Conservation (phyloP, 1,140 invertebrate species). For the Caenorhabditis inopinata region DNA sequence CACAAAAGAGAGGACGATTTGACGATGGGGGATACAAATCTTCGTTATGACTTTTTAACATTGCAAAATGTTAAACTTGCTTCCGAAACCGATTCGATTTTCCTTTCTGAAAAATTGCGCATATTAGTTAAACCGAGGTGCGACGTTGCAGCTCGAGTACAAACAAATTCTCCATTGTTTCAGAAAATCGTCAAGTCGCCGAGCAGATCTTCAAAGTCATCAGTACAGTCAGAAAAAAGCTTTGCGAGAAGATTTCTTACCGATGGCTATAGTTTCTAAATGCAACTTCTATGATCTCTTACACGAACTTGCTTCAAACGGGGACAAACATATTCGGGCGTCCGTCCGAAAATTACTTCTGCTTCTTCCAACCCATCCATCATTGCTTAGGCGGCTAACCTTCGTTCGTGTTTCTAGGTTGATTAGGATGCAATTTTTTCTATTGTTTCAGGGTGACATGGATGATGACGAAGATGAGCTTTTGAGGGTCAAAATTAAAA, state of each 20-base stretch:
- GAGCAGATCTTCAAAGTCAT: not conserved
- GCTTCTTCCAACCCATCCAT: not conserved
- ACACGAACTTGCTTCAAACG: not conserved
- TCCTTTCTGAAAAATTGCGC: not conserved
- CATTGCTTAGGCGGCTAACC: not conserved
- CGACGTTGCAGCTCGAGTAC: not conserved
- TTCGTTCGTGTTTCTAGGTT: not conserved
- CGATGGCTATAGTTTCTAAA: not conserved
- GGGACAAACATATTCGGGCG: not conserved
- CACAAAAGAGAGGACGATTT: constrained; percentile 16
- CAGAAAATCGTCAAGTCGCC: not conserved
- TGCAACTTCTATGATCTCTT: constrained; percentile 2
- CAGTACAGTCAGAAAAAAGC: not conserved
- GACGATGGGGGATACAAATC: not conserved
- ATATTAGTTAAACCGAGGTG: not conserved
- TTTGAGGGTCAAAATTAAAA: not conserved
- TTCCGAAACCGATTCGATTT: not conserved
- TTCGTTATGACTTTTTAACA: constrained; percentile 4
- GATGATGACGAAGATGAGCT: not conserved
- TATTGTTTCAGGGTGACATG: not conserved
- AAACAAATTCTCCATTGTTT: not conserved
- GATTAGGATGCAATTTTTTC: not conserved
- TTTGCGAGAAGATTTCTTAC: not conserved
- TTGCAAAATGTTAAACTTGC: not conserved
- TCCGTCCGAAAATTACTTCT: not conserved